Conservation (phyloP, 2,888 invertebrate species). For the Cantharis nigra region DNA sequence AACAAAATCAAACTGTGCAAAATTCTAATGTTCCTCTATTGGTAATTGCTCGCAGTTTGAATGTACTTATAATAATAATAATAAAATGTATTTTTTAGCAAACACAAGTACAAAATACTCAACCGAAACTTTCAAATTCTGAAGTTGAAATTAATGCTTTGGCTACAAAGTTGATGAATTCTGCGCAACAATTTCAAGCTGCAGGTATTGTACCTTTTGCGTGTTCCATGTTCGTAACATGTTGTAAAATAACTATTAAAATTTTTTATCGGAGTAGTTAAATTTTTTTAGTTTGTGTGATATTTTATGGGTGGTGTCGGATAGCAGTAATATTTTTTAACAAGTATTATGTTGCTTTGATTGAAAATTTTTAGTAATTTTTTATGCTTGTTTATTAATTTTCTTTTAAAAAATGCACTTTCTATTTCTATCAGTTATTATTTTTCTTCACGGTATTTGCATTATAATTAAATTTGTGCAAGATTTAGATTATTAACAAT, state of each 20-base stretch:
- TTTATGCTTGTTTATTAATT: not conserved
- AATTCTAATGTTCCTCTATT: slow-evolving; percentile 50
- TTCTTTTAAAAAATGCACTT: not conserved
- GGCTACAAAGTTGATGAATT: slow-evolving; percentile 80
- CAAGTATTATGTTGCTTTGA: not conserved
- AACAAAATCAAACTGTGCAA: slow-evolving; percentile 54
- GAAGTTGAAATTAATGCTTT: slow-evolving; percentile 75
- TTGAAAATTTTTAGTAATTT: not conserved
- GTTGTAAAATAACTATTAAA: not conserved
- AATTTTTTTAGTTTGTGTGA: not conserved
- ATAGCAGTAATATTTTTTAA: not conserved
- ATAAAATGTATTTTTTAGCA: slow-evolving; percentile 56
- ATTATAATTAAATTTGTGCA: no score
- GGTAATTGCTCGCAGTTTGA: not conserved
- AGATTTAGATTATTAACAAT: no score
- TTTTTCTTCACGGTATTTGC: not conserved
- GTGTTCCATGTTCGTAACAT: not conserved
- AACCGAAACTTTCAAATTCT: slow-evolving; percentile 54
- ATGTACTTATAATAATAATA: not conserved
- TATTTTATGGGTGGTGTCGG: not conserved
- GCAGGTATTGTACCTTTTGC: slow-evolving; percentile 52
- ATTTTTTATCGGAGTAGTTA: not conserved
- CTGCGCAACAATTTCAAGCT: slow-evolving; percentile 78
- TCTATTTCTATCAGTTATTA: not conserved
- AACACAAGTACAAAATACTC: slow-evolving; percentile 64